Percentiles rank a stretch among this genome's conserved stretches.
Conservation (phyloP, 2,113 vertebrate species). For the Mirza zaza region DNA sequence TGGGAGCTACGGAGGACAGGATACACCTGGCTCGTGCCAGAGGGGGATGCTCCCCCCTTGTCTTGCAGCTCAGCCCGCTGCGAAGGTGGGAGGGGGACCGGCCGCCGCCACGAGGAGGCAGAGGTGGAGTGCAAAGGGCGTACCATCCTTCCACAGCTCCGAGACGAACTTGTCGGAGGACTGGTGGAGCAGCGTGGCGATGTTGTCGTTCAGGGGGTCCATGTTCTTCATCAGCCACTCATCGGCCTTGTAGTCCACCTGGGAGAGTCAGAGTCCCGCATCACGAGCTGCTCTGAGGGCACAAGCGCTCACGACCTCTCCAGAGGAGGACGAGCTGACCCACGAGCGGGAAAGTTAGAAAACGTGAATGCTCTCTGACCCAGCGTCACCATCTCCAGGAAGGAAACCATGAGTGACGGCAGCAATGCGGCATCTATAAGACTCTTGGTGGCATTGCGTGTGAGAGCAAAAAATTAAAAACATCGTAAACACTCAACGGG, state of each 20-base stretch:
- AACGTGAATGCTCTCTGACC: fast-evolving
- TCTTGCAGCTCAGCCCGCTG: background rate
- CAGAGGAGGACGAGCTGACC: fast-evolving
- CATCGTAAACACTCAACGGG: fast-evolving
- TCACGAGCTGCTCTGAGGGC: background rate
- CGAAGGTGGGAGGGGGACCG: background rate
- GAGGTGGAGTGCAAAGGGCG: conserved; percentile 74
- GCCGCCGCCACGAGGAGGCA: background rate
- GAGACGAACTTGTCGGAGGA: conserved; percentile 98
- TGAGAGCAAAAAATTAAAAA: background rate
- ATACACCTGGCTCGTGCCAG: background rate
- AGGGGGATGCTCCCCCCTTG: background rate
- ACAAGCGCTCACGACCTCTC: fast-evolving
- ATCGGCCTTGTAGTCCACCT: conserved; percentile 99
- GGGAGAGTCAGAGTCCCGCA: background rate
- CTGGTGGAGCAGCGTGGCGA: conserved; percentile 94
- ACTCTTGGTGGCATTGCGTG: fast-evolving
- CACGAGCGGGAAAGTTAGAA: fast-evolving
- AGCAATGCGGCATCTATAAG: fast-evolving
- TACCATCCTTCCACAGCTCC: conserved; percentile 98
- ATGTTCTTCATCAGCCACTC: conserved; percentile 99
- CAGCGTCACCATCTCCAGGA: background rate
- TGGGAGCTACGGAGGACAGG: background rate
- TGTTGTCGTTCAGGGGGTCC: conserved; percentile 98
- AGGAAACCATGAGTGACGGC: background rate